Base-by-base conservation (phyloP, 2,797 vertebrate species). In the Spea hammondii region DNA sequence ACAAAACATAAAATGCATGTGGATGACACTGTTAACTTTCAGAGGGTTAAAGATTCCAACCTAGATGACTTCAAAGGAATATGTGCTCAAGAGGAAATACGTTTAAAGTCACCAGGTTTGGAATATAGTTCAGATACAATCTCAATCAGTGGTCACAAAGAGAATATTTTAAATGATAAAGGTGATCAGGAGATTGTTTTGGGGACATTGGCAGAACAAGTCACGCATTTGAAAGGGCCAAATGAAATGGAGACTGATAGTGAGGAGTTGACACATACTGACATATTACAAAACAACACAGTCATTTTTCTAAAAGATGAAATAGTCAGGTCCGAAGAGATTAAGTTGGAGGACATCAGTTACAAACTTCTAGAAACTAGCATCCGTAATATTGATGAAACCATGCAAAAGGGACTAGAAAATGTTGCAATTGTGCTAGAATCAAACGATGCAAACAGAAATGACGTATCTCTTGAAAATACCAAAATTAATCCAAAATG, bases 1-100 rank as follows among this genome's bases (percentile, higher is more conserved):
- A 69, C 4, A 72, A 67, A 53, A 47, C 74, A 4, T 59, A 50
- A 83, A 69, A 84, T 6, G 69, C 10, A 76, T 72, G 72, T 78
- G 49, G 78, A 82, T 48, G 71, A 65, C 84, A 45, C 45, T 75
- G n/a, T 13, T 62, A n/a, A 70, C 53, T 57, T 49, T 44, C 48
- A 54, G n/a, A 49, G 5, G 45, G 9, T 3, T 10, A 6, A 79
- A 4, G 8, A 12, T 46, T 5, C 64, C n/a, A 48, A 8, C 5
- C 10, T 9, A 47, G 7, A 72, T 72, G 45, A 10, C 7, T n/a
- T 49, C 13, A 60, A 4, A 17, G 55, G 4, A 17, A 9, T 60
- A 48, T 47, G 10, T 60, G 54, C 5, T 14, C 45, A 17, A 13
- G 32, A 17, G 59, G 55, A 47, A 14, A 48, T 7, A 47, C 13